Evolutionary conservation across 2,797 vertebrate species (phyloP), one percentile per base, ranked within the genome.

Genomic region (Sebastes taczanowskii): DNA sequence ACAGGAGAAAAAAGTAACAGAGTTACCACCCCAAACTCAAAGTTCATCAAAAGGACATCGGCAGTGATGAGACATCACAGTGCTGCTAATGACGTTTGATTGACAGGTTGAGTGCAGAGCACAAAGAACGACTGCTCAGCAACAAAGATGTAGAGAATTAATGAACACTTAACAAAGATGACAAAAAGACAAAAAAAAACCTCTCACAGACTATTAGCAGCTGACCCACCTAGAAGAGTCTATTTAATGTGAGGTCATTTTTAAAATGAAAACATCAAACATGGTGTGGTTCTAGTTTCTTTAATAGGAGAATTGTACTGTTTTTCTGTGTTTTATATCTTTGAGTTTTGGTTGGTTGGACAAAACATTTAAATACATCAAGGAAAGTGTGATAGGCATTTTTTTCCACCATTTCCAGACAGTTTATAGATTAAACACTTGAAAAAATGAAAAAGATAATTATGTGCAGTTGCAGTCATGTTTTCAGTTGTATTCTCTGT

Each of bases 21-120:
- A 61, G 42, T 23, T 35, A 23, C 22, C 49, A 18, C 22, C 52
- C 27, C 59, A 35, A 29, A 35, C 11, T 62, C 4, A 23, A 22
- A 73, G 35, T 46, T 77, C 74, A 82, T 35, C 49, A 62, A 56
- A 20, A 74, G 59, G 49, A 68, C 13, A 60, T 68, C 58, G 25
- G 20, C 52, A 11, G 11, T 67, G 25, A 11, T 6, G 42, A 74
- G 59, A 42, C 38, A 46, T 52, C 49, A 35, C 56, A 35, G 35
- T 3, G 59, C 16, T 22, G 29, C 60, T 32, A 22, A 49, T 70
- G 66, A 34, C 18, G 1, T 65, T 55, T 61, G 76, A 83, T 66
- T 62, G 66, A 71, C 76, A 71, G 66, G n/a, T 65, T 53, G 49
- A 60, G 53, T 7, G 30, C 46, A 18, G 6, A 22, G 35, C 58